Conservation (phyloP, 2,888 invertebrate species). For the Ypsolopha sequella region DNA sequence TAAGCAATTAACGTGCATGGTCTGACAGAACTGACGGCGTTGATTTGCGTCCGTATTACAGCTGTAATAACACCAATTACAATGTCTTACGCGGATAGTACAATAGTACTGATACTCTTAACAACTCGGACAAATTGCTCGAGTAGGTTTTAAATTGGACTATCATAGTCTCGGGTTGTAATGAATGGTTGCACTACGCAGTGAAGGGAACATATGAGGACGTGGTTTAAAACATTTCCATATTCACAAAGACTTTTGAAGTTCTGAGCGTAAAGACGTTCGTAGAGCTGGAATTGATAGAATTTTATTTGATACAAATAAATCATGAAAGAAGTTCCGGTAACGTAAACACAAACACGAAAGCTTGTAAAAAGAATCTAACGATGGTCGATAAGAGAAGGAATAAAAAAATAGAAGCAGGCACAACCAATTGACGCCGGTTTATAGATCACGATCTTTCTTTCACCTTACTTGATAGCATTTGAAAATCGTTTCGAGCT, state of each 20-base stretch:
- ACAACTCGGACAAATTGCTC: conserved; percentile 11
- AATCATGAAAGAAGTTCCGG: no score
- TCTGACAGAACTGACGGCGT: conserved; percentile 6
- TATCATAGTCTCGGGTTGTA: conserved; percentile 13
- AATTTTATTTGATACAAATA: no score
- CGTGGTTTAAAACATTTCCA: conserved; percentile 1
- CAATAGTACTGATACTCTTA: conserved; percentile 6
- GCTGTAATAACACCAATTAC: conserved; percentile 17
- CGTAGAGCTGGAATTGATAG: no score
- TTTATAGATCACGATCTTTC: background rate
- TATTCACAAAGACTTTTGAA: background rate
- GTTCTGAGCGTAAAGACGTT: no score
- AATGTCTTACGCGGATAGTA: conserved; percentile 4
- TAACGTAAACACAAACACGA: no score
- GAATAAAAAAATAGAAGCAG: background rate
- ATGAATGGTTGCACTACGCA: conserved; percentile 13
- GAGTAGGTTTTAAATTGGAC: conserved; percentile 14
- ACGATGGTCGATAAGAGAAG: background rate
- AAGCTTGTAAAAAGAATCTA: no score
- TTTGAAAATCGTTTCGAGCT: background rate
- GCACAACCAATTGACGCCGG: background rate
- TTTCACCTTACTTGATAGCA: background rate
- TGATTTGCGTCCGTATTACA: conserved; percentile 1
- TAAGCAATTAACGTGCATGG: conserved; percentile 12
- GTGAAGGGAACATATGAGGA: conserved; percentile 14